Evolutionary conservation across 2,888 invertebrate species (phyloP).

Genomic region (Blastobasis adustella): DNA sequence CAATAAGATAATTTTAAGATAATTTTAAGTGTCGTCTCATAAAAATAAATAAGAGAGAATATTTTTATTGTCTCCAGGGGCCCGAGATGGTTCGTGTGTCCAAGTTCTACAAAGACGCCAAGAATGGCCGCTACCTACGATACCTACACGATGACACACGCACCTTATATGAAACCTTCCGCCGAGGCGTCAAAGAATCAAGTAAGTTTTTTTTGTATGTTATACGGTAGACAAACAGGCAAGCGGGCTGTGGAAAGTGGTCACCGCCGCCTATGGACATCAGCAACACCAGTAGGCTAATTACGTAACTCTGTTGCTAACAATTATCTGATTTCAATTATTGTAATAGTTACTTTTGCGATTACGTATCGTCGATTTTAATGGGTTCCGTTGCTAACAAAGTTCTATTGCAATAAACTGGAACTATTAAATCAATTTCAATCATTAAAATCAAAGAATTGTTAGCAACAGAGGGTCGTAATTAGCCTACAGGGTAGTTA

Average conservation of each 20-base stretch:
- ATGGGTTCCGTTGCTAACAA: too few relatives aligned
- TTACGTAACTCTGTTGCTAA: slow-evolving; percentile 9
- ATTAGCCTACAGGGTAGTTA: too few relatives aligned
- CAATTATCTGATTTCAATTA: too few relatives aligned
- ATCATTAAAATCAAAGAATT: too few relatives aligned
- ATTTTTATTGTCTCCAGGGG: slow-evolving; percentile 77
- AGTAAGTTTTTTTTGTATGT: slow-evolving; percentile 76
- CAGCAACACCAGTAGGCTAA: slow-evolving; percentile 8
- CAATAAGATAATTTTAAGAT: slow-evolving; percentile 2
- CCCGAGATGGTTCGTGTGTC: slow-evolving; percentile 92
- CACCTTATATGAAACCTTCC: slow-evolving; percentile 92
- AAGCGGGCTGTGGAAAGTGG: too few relatives aligned
- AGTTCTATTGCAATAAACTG: too few relatives aligned
- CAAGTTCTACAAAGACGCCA: slow-evolving; percentile 92
- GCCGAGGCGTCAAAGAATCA: slow-evolving; percentile 93
- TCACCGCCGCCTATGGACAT: slow-evolving; percentile 19
- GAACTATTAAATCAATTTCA: too few relatives aligned
- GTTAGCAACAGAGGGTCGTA: too few relatives aligned
- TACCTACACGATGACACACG: slow-evolving; percentile 90
- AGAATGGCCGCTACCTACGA: slow-evolving; percentile 88
- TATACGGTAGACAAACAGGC: too few relatives aligned
- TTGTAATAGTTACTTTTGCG: too few relatives aligned
- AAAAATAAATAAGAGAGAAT: background rate
- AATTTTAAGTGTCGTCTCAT: too few relatives aligned
- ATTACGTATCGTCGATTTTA: too few relatives aligned